These are phyloP conservation scores for Trichogramma dendrolimi DNA, from an alignment of 2,888 invertebrate genomes.

Conservation along the genomic window DNA sequence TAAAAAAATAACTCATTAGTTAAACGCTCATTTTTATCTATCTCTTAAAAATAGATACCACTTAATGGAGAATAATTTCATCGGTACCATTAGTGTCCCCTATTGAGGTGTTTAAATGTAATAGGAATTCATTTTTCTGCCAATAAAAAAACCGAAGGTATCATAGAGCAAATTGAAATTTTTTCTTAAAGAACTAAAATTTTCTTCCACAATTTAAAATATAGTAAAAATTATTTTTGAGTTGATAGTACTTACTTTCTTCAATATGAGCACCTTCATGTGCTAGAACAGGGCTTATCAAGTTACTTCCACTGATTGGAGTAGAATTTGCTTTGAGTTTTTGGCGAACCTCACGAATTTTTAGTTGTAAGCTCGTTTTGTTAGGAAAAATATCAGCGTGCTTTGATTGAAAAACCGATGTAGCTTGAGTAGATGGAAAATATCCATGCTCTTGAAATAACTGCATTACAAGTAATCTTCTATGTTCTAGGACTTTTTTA, in stretches of 20 bases:
- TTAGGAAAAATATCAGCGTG: constrained; percentile 89
- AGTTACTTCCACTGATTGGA: constrained; percentile 63
- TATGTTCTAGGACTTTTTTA: constrained; percentile 84
- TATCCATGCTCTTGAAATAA: constrained; percentile 88
- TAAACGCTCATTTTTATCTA: no score
- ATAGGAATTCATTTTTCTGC: no score
- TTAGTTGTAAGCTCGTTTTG: constrained; percentile 87
- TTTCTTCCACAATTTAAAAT: no score
- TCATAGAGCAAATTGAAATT: no score
- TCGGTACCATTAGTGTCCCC: no score
- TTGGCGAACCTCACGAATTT: constrained; percentile 96
- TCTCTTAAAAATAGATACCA: no score
- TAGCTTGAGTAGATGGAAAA: constrained; percentile 87
- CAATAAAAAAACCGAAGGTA: no score
- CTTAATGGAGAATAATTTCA: no score
- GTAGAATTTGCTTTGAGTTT: constrained; percentile 79
- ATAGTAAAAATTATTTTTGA: no score
- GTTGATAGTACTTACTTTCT: constrained; percentile 13
- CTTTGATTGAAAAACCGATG: constrained; percentile 77
- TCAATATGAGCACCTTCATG: constrained; percentile 14
- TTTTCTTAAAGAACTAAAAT: no score
- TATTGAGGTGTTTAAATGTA: no score
- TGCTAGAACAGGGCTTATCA: constrained; percentile 50
- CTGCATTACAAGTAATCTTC: constrained; percentile 88
- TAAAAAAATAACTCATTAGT: no score